A percentile compares a stretch with the other conserved stretches of the same genome.
These are phyloP conservation scores for Cottus gobio DNA, from an alignment of 2,113 vertebrate genomes.

Conservation along the genomic window DNA sequence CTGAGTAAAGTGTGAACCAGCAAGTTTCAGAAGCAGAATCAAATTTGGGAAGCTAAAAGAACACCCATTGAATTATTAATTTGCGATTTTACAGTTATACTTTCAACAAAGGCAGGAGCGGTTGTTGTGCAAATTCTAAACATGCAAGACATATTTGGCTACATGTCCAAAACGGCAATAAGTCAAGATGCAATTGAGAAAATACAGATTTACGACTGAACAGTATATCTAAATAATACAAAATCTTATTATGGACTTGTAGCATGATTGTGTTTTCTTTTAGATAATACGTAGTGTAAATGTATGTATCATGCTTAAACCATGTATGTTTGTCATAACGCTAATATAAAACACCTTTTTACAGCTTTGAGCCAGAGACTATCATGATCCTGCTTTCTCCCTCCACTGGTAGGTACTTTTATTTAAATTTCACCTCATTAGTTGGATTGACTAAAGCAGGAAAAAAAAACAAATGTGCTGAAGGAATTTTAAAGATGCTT, in stretches of 20 bases:
- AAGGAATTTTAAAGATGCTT: not conserved
- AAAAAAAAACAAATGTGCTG: not conserved
- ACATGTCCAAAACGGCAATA: no score
- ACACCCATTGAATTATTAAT: not conserved
- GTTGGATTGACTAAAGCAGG: constrained; percentile 35
- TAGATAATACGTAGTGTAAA: no score
- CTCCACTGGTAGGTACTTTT: constrained; percentile 77
- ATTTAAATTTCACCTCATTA: constrained; percentile 23
- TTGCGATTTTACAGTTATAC: not conserved
- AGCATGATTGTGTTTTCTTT: no score
- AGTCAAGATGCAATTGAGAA: not conserved
- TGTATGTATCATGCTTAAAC: not conserved
- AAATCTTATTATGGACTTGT: no score
- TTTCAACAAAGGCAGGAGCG: not conserved
- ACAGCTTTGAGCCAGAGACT: constrained; percentile 60
- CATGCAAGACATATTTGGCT: not conserved
- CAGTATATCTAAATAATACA: no score
- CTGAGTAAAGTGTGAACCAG: no score
- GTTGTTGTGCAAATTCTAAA: no score
- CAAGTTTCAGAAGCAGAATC: not conserved
- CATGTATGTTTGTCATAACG: not conserved
- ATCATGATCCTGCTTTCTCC: constrained; percentile 82
- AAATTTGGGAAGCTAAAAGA: not conserved
- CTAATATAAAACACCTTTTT: no score
- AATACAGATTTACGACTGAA: not conserved